Evolutionary conservation across 2,797 vertebrate genomes (phyloP).

Genomic region (Pipistrellus pygmaeus): DNA sequence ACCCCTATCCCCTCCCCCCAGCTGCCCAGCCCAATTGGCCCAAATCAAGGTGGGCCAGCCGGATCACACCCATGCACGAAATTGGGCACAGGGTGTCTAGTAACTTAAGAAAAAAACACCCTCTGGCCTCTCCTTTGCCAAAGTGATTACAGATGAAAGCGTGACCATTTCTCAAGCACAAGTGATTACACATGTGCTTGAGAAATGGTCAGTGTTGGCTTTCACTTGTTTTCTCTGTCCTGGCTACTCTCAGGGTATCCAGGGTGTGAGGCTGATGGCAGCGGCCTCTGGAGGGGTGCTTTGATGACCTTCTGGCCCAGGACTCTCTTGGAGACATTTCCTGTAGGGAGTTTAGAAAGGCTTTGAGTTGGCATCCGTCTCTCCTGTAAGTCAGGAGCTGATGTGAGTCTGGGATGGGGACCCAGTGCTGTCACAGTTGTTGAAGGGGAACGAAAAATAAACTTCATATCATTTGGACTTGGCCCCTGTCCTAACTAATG

Average conservation of each 20-base stretch:
- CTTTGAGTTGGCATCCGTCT: neutral
- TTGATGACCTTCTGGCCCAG: neutral
- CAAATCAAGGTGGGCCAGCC: too few species aligned
- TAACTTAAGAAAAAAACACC: neutral
- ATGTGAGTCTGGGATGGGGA: neutral
- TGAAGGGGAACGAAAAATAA: neutral
- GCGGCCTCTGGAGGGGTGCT: neutral
- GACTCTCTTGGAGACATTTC: accelerated
- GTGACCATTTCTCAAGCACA: too few species aligned
- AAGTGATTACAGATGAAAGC: neutral
- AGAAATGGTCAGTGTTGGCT: neutral
- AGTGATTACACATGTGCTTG: neutral
- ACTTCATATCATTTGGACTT: neutral
- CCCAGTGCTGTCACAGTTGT: neutral
- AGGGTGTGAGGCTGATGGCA: neutral
- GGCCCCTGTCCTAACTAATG: neutral
- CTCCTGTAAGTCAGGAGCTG: neutral
- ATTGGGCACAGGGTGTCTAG: too few species aligned
- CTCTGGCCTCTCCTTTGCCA: neutral
- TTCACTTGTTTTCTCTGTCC: neutral
- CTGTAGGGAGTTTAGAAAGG: neutral
- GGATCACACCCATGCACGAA: too few species aligned
- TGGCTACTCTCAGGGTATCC: neutral
- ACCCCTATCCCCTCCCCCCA: too few species aligned
- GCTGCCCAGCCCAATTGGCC: too few species aligned